phyloP scores from a whole-genome alignment of 64 coral and sea anemone genomes.

The Platygyra sinensis region DNA sequence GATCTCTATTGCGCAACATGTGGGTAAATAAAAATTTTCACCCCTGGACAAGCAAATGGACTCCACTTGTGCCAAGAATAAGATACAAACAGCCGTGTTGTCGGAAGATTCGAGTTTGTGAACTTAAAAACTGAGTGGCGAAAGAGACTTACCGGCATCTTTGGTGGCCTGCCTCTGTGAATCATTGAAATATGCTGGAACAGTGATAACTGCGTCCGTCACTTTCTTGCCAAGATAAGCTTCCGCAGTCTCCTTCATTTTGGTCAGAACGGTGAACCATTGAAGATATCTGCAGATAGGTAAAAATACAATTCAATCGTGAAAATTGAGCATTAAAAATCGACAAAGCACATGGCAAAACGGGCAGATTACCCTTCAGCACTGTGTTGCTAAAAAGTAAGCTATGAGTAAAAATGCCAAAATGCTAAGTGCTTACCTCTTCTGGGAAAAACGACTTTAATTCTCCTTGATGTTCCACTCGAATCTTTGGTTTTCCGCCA shows the following conservation, averaged over 20 bases:
- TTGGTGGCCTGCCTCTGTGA: slow-evolving; percentile 46
- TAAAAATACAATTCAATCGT: neutral
- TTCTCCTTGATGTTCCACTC: slow-evolving; percentile 69
- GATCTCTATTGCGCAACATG: too few relatives aligned
- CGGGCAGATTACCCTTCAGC: too few relatives aligned
- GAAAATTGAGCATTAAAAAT: neutral
- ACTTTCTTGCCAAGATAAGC: slow-evolving; percentile 50
- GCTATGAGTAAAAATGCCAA: neutral
- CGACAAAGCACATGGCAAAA: neutral
- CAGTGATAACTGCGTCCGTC: slow-evolving; percentile 38
- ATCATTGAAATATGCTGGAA: slow-evolving; percentile 56
- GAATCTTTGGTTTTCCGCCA: slow-evolving; percentile 66
- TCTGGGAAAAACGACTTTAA: slow-evolving; percentile 74
- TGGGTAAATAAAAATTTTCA: too few relatives aligned
- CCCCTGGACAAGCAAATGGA: too few relatives aligned
- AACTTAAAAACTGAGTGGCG: neutral
- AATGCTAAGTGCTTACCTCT: slow-evolving; percentile 41
- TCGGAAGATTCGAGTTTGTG: neutral
- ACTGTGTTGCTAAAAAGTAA: neutral
- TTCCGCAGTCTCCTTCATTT: slow-evolving; percentile 60
- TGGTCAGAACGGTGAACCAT: slow-evolving; percentile 61
- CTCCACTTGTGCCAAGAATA: too few relatives aligned
- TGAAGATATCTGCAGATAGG: slow-evolving; percentile 19
- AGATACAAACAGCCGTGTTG: too few relatives aligned
- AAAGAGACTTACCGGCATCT: slow-evolving; percentile 22